These are phyloP conservation scores for Moxostoma hubbsi DNA, from an alignment of 2,797 vertebrate species.

Conservation along the genomic window DNA sequence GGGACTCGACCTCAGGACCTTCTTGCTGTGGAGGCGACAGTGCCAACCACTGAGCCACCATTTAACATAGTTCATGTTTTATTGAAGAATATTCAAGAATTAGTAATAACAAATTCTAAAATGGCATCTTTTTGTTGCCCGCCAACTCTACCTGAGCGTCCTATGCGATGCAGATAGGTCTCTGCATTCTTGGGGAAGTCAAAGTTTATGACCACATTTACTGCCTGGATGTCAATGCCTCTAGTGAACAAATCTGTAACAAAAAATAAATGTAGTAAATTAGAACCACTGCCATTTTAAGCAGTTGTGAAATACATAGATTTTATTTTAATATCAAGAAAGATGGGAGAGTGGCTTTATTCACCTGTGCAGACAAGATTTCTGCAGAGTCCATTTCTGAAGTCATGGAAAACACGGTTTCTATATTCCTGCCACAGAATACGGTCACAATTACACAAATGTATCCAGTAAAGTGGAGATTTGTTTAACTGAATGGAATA, in stretches of 20 bases:
- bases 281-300: not conserved
- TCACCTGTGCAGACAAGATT: constrained; percentile 84
- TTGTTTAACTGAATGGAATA: too few relatives aligned
- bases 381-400: constrained; percentile 82
- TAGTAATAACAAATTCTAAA: not conserved
- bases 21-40: too few relatives aligned
- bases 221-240: constrained; percentile 85
- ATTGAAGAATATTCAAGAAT: too few relatives aligned
- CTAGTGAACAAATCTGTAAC: constrained; percentile 82
- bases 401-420: constrained; percentile 85
- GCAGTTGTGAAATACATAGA: not conserved
- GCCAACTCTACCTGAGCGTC: constrained; percentile 77
- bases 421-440: constrained; percentile 74
- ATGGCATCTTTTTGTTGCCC: not conserved
- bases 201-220: constrained; percentile 86
- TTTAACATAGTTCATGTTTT: too few relatives aligned
- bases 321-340: not conserved
- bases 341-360: constrained; percentile 8
- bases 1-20: too few relatives aligned
- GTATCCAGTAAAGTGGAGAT: not conserved
- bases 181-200: constrained; percentile 84
- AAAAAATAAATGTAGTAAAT: not conserved
- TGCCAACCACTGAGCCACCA: too few relatives aligned
- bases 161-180: constrained; percentile 85
- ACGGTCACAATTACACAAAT: not conserved